Percentiles rank a stretch among this genome's conserved stretches.
Conservation (phyloP, 2,113 vertebrate species). For the Pelecanus crispus region DNA sequence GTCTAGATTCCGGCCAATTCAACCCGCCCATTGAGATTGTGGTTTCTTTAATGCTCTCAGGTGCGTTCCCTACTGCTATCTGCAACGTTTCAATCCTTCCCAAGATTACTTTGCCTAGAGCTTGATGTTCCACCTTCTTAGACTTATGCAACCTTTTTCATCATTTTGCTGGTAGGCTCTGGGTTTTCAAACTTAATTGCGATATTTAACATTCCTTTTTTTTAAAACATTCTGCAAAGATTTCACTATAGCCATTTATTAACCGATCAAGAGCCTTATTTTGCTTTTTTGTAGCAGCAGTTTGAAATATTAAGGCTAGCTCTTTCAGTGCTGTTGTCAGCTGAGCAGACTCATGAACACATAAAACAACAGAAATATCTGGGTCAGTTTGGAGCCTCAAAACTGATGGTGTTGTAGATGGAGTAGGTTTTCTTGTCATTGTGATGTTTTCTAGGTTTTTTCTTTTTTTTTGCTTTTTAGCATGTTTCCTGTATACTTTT, state of each 20-base stretch:
- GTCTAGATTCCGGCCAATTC: neutral
- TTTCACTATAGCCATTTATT: neutral
- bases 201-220: neutral
- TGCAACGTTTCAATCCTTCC: neutral
- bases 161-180: neutral
- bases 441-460: accelerated
- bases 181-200: neutral
- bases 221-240: neutral
- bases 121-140: neutral
- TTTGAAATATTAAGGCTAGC: neutral
- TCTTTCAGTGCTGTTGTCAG: neutral
- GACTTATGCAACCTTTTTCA: too few species aligned
- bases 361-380: neutral
- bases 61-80: neutral
- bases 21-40: neutral
- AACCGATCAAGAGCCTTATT: neutral
- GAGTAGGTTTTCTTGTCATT: too few species aligned
- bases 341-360: neutral
- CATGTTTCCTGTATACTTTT: neutral
- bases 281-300: neutral
- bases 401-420: neutral
- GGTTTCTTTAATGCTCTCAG: neutral
- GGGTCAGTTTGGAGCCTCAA: neutral
- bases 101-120: neutral
- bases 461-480: neutral